Percentiles rank a stretch among this genome's conserved stretches.
These are phyloP conservation scores for Ia io DNA, from an alignment of 2,113 vertebrate species.

Conservation along the genomic window DNA sequence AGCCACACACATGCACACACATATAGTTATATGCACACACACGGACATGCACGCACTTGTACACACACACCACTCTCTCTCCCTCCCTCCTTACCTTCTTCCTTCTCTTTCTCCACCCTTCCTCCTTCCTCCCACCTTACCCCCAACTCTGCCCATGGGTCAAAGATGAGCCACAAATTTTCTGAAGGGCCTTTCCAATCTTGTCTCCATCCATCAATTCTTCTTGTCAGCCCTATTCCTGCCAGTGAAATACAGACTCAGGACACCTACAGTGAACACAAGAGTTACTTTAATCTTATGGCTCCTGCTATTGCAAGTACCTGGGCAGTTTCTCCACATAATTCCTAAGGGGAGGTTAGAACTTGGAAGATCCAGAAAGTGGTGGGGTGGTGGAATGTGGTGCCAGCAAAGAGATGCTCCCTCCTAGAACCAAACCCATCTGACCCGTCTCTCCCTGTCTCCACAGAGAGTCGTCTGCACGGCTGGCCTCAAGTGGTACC, in stretches of 20 bases:
- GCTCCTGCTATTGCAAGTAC: slow-evolving; percentile 78
- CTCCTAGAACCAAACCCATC: slow-evolving; percentile 55
- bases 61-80: background rate
- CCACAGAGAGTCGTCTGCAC: slow-evolving; percentile 94
- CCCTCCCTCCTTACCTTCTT: background rate
- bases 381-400: background rate
- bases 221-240: slow-evolving; percentile 46
- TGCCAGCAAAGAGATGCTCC: background rate
- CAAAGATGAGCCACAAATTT: background rate
- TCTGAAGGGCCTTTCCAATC: slow-evolving; percentile 8
- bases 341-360: slow-evolving; percentile 76
- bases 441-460: slow-evolving; percentile 51
- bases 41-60: too few species aligned
- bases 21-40: rapidly evolving
- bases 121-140: background rate
- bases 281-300: slow-evolving; percentile 81
- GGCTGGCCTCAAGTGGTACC: slow-evolving; percentile 95
- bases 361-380: slow-evolving; percentile 68
- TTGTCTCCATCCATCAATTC: background rate
- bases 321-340: slow-evolving; percentile 75
- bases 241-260: slow-evolving; percentile 71
- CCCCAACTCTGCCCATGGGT: background rate
- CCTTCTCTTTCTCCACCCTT: background rate
- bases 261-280: slow-evolving; percentile 69
- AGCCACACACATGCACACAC: too few species aligned